Evolutionary conservation across 2,797 vertebrate species (phyloP).

Genomic region (Gymnocypris eckloni): DNA sequence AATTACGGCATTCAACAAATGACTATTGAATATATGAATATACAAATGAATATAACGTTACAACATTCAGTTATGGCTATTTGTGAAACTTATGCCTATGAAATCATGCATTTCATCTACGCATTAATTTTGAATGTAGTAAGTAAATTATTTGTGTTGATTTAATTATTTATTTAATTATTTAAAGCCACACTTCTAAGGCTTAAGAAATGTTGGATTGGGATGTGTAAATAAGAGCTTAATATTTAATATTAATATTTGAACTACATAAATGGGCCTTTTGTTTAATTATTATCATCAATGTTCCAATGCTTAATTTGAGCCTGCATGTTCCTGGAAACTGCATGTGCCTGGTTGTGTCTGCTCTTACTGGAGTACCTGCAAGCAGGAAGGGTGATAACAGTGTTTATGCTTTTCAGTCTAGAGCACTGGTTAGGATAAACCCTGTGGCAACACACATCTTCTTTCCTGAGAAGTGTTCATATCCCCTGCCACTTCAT

Average conservation of each 20-base stretch:
- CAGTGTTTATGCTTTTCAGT: constrained; percentile 70
- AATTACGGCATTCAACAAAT: background rate
- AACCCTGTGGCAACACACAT: constrained; percentile 69
- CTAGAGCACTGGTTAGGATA: constrained; percentile 70
- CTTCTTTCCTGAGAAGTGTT: constrained; percentile 63
- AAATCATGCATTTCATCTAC: background rate
- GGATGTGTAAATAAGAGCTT: background rate
- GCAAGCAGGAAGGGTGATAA: constrained; percentile 70
- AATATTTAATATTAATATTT: background rate
- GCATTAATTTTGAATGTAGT: background rate
- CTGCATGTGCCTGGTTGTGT: constrained; percentile 3
- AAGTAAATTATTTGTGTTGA: background rate
- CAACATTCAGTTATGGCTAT: background rate
- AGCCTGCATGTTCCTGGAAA: background rate
- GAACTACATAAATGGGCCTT: background rate
- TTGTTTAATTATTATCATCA: background rate
- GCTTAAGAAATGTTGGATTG: background rate
- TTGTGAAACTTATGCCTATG: background rate
- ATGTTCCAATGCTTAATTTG: constrained; percentile 1
- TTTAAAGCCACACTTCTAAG: background rate
- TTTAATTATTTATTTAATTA: background rate
- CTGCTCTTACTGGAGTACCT: constrained; percentile 36
- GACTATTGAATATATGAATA: too few species aligned
- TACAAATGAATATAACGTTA: too few species aligned
- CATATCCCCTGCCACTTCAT: constrained; percentile 64